These are phyloP conservation scores for Sabellastarte sp. DNA, from an alignment of 2,888 invertebrate genomes.

Conservation along the genomic window DNA sequence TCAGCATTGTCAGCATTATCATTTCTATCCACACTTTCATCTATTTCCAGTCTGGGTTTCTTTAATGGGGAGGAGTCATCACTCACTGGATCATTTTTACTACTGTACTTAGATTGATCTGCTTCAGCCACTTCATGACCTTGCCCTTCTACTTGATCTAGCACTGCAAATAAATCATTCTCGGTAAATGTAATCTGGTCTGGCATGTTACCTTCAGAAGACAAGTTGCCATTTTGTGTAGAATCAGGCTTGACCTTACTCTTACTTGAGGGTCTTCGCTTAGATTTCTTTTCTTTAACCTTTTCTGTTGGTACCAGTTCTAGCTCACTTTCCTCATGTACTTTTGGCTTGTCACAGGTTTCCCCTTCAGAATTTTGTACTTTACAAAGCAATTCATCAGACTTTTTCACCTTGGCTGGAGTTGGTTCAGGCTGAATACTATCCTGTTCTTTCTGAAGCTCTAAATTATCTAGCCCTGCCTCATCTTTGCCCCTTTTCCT, in stretches of 20 bases:
- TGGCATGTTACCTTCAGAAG: too few species aligned
- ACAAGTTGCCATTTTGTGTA: too few species aligned
- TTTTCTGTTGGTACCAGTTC: background rate
- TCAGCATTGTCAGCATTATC: background rate
- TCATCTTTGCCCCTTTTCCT: background rate
- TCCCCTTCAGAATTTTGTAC: too few species aligned
- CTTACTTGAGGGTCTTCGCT: background rate
- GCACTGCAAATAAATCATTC: conserved; percentile 46
- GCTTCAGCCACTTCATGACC: too few species aligned
- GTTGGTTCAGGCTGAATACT: background rate
- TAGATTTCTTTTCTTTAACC: background rate
- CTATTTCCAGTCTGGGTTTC: background rate
- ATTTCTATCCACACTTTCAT: background rate
- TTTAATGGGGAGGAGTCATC: background rate
- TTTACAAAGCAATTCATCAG: too few species aligned
- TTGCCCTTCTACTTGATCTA: conserved; percentile 52
- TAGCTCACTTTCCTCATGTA: background rate
- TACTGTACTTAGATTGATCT: too few species aligned
- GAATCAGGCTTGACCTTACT: background rate
- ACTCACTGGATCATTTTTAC: too few species aligned
- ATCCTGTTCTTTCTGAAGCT: too few species aligned
- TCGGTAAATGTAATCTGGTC: conserved; percentile 48
- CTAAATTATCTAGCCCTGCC: background rate
- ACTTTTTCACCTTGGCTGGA: background rate
- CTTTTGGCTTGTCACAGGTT: background rate